These are phyloP conservation scores for Dascillus cervinus DNA, from an alignment of 2,888 invertebrate species.

Conservation along the genomic window DNA sequence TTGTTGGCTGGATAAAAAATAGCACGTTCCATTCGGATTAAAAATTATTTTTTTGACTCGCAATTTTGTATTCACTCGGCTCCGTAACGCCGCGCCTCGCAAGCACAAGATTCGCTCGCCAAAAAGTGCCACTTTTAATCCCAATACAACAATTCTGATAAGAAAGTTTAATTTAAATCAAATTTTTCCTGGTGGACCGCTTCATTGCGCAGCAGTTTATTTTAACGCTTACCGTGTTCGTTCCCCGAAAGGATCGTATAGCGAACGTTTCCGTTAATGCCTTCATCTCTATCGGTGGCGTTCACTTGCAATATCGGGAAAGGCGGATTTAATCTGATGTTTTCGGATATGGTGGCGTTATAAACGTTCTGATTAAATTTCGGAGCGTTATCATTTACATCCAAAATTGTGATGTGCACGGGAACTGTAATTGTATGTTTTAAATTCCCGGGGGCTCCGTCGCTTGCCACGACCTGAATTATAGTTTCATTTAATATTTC, in stretches of 20 bases:
- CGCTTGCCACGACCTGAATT: slow-evolving; percentile 72
- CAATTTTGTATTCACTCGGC: too few species aligned
- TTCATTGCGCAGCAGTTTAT: too few species aligned
- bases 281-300: slow-evolving; percentile 76
- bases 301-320: slow-evolving; percentile 74
- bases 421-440: slow-evolving; percentile 68
- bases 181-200: too few species aligned
- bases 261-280: slow-evolving; percentile 65
- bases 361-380: slow-evolving; percentile 71
- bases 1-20: too few species aligned
- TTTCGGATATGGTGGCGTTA: slow-evolving; percentile 75
- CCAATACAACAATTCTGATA: too few species aligned
- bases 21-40: too few species aligned
- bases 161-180: too few species aligned
- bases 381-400: slow-evolving; percentile 87
- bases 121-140: too few species aligned
- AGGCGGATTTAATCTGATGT: slow-evolving; percentile 70
- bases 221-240: slow-evolving; percentile 46
- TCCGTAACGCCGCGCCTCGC: too few species aligned
- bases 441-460: slow-evolving; percentile 64
- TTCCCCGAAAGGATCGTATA: slow-evolving; percentile 67
- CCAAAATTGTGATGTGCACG: slow-evolving; percentile 68
- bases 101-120: too few species aligned
- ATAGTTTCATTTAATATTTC: slow-evolving; percentile 64
- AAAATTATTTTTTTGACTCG: too few species aligned